Evolutionary conservation across 2,113 vertebrate species (phyloP).

Genomic region (Poeciliopsis turrubarensis): DNA sequence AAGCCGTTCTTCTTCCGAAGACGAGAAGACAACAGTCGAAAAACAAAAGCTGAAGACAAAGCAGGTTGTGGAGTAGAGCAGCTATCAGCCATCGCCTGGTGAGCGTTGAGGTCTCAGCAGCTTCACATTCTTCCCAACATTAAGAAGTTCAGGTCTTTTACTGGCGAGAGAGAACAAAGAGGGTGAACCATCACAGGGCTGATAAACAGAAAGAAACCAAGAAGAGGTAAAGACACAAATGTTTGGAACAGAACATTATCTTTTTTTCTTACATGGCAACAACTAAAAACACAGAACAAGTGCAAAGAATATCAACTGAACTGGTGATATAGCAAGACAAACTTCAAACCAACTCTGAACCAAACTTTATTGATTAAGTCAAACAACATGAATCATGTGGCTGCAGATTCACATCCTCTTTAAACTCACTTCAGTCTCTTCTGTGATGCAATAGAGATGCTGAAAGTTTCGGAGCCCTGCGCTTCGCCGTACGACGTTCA

Average conservation of each 20-base stretch:
- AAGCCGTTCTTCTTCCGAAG: not conserved
- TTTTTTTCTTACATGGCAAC: not conserved
- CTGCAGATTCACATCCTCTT: not conserved
- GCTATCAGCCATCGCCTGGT: not conserved
- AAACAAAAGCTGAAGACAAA: not conserved
- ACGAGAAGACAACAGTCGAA: not conserved
- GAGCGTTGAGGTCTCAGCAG: not conserved
- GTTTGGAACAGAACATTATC: not conserved
- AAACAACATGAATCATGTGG: not conserved
- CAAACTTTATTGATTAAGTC: not conserved
- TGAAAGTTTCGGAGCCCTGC: not conserved
- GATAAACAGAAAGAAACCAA: not conserved
- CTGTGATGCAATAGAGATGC: not conserved
- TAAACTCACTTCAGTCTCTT: not conserved
- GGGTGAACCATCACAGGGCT: not conserved
- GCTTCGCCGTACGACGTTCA: not conserved
- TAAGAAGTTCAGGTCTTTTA: not conserved
- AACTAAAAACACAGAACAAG: not conserved
- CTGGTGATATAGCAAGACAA: not conserved
- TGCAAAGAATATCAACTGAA: not conserved
- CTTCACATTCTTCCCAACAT: not conserved
- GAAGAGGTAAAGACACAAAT: not conserved
- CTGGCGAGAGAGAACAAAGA: slow-evolving; percentile 5
- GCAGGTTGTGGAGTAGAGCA: too few relatives aligned
- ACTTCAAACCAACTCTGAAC: not conserved